A percentile compares a stretch with the other conserved stretches of the same genome.
phyloP scores from a whole-genome alignment of 2,113 vertebrate genomes.

The Callopanchax toddi region DNA sequence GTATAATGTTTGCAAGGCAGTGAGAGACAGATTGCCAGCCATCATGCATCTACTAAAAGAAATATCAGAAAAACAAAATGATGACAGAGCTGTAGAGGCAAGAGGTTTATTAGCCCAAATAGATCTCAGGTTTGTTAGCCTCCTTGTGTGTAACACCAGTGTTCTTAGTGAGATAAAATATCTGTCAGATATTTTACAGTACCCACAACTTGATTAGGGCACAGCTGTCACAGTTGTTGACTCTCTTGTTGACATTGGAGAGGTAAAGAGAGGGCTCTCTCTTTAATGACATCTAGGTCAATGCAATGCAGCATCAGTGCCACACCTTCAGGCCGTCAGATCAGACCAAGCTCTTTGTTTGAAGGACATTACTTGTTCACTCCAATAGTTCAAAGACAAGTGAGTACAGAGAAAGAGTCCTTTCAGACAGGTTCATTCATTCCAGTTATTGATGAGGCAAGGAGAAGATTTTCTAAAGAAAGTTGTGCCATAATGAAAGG shows the following conservation, averaged over 20 bases:
- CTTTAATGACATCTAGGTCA: conserved; percentile 13
- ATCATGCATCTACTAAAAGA: background rate
- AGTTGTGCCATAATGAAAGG: too few relatives aligned
- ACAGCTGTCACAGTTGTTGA: conserved; percentile 11
- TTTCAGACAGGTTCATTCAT: too few relatives aligned
- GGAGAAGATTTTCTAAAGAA: too few relatives aligned
- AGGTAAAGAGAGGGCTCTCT: conserved; percentile 6
- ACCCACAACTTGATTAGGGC: background rate
- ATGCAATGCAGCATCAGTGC: too few relatives aligned
- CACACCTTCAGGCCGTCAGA: too few relatives aligned
- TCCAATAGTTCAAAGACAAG: too few relatives aligned
- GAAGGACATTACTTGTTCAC: too few relatives aligned
- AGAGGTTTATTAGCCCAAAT: conserved; percentile 3
- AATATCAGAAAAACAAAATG: background rate
- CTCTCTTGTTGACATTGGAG: conserved; percentile 8
- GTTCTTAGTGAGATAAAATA: too few relatives aligned
- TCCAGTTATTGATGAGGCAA: too few relatives aligned
- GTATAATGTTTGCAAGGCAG: background rate
- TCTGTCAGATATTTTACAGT: conserved; percentile 8
- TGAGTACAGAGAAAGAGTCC: too few relatives aligned
- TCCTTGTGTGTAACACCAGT: too few relatives aligned
- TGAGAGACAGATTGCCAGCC: background rate
- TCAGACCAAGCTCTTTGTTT: too few relatives aligned
- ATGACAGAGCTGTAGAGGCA: background rate
- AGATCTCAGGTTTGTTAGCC: background rate